A percentile compares a stretch with the other conserved stretches of the same genome.
Conservation (phyloP, 2,797 vertebrate genomes). For the Tragelaphus eurycerus region DNA sequence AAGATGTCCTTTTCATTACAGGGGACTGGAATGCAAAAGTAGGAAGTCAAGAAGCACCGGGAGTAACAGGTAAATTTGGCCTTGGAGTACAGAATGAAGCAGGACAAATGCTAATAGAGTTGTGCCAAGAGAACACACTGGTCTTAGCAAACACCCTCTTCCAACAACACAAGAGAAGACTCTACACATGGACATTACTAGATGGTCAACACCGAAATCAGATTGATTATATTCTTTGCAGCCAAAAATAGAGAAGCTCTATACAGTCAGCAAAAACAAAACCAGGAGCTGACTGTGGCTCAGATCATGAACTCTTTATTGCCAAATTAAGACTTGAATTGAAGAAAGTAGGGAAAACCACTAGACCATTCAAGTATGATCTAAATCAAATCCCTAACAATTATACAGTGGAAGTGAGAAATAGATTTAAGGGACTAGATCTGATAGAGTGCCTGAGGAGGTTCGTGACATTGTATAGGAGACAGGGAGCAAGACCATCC, state of each 20-base stretch:
- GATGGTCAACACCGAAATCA: not conserved
- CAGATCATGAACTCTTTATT: not conserved
- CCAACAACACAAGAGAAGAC: not conserved
- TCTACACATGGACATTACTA: not conserved
- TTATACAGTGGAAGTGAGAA: not conserved
- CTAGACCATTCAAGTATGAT: not conserved
- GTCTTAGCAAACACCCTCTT: not conserved
- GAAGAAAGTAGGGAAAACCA: not conserved
- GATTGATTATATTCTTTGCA: not conserved
- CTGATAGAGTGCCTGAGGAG: not conserved
- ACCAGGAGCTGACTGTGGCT: not conserved
- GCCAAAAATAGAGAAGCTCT: not conserved
- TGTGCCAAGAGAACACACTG: not conserved
- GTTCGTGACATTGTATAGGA: not conserved
- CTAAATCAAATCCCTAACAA: not conserved
- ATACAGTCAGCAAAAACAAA: not conserved
- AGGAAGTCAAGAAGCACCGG: not conserved
- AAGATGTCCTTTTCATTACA: not conserved
- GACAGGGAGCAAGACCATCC: not conserved
- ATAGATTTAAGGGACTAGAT: not conserved
- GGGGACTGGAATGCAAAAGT: not conserved
- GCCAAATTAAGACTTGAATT: not conserved
- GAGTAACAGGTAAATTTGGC: not conserved
- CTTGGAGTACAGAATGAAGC: not conserved
- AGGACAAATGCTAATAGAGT: not conserved